phyloP scores from a whole-genome alignment of 2,113 vertebrate species.

The Phainopepla nitens region DNA sequence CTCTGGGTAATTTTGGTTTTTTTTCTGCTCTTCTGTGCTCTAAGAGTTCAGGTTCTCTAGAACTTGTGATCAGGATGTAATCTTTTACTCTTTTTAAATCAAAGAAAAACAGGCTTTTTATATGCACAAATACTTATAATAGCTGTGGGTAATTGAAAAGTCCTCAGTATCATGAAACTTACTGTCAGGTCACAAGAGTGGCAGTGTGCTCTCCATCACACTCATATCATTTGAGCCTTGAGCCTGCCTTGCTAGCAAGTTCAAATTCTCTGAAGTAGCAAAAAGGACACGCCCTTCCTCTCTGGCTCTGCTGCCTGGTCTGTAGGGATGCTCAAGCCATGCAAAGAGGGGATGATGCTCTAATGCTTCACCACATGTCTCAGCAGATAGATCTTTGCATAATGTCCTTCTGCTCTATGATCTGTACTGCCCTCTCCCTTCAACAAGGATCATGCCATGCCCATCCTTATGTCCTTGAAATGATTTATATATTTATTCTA shows the following conservation, averaged over 20 bases:
- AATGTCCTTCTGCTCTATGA: neutral
- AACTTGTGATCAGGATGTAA: neutral
- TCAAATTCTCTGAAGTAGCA: neutral
- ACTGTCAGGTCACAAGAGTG: neutral
- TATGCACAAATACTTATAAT: neutral
- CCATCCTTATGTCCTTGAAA: neutral
- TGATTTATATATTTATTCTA: neutral
- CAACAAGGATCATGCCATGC: neutral
- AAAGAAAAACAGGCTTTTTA: neutral
- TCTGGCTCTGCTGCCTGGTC: accelerated
- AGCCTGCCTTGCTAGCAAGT: neutral
- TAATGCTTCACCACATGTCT: neutral
- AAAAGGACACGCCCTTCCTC: neutral
- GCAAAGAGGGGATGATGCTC: neutral
- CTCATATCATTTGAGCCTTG: neutral
- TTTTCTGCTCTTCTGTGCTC: neutral
- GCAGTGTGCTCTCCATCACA: neutral
- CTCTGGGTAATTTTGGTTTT: neutral
- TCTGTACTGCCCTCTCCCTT: neutral
- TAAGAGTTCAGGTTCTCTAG: neutral
- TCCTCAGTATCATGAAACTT: neutral
- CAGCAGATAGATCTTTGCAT: neutral
- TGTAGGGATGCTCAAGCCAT: neutral
- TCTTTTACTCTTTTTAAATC: neutral
- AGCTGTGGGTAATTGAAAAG: neutral